Conservation (phyloP, 2,113 vertebrate species). For the Halichoeres trimaculatus region DNA sequence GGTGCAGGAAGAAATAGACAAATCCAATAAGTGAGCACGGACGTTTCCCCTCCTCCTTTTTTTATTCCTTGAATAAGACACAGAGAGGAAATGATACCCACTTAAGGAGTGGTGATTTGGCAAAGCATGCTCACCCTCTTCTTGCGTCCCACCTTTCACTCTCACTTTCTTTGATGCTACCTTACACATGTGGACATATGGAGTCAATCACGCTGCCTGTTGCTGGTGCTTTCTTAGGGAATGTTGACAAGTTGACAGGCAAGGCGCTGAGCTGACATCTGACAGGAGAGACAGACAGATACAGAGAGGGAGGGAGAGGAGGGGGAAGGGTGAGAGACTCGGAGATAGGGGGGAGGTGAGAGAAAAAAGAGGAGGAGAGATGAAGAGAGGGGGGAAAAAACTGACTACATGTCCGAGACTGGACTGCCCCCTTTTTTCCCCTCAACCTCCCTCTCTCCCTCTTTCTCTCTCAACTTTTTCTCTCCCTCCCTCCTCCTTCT, state of each 20-base stretch:
- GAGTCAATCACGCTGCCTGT: constrained; percentile 86
- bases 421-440: constrained; percentile 74
- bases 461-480: constrained; percentile 56
- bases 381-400: constrained; percentile 68
- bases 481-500: constrained; percentile 51
- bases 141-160: constrained; percentile 16
- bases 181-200: constrained; percentile 79
- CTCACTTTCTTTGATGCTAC: constrained; percentile 38
- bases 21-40: constrained; percentile 22
- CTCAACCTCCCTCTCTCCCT: constrained; percentile 75
- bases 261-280: constrained; percentile 83
- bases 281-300: constrained; percentile 72
- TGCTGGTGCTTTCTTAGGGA: constrained; percentile 87
- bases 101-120: constrained; percentile 44
- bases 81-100: constrained; percentile 24
- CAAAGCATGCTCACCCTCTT: not conserved
- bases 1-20: constrained; percentile 43
- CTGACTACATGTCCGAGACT: constrained; percentile 66
- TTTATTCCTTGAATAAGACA: constrained; percentile 31
- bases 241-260: constrained; percentile 88
- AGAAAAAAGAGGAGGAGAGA: constrained; percentile 73
- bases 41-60: constrained; percentile 14
- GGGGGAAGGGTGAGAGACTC: constrained; percentile 41
- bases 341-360: constrained; percentile 59
- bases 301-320: constrained; percentile 38